These are phyloP conservation scores for Margaritifera margaritifera DNA, from an alignment of 2,888 invertebrate species.

Conservation along the genomic window DNA sequence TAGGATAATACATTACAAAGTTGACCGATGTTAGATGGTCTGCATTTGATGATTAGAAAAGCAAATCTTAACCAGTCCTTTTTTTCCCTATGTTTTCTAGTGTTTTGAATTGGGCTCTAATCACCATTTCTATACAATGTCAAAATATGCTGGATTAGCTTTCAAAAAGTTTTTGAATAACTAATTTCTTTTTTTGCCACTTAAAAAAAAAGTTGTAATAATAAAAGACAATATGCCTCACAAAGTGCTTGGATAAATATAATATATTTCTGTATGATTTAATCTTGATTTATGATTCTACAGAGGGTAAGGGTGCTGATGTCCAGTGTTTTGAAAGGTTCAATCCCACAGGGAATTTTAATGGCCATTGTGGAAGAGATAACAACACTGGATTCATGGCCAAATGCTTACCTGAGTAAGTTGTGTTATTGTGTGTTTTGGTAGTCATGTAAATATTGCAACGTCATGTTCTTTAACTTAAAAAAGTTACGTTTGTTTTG, in stretches of 20 bases:
- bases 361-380: slow-evolving; percentile 92
- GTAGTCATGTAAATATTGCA: not conserved
- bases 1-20: no score
- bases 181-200: no score
- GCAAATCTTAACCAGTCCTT: no score
- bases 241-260: no score
- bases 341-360: slow-evolving; percentile 94
- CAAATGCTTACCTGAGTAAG: slow-evolving; percentile 91
- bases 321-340: slow-evolving; percentile 93
- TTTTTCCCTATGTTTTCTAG: no score
- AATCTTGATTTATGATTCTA: slow-evolving; percentile 19
- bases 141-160: no score
- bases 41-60: no score
- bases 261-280: not conserved
- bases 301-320: slow-evolving; percentile 85
- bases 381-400: slow-evolving; percentile 73
- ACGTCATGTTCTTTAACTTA: not conserved
- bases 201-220: not conserved
- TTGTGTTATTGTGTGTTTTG: slow-evolving; percentile 1
- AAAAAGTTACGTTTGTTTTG: not conserved
- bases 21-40: no score
- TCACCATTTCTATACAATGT: no score
- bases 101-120: no score
- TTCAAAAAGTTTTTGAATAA: no score
- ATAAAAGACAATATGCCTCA: not conserved